phyloP scores from a whole-genome alignment of 2,888 invertebrate genomes.

The Empis livida region DNA sequence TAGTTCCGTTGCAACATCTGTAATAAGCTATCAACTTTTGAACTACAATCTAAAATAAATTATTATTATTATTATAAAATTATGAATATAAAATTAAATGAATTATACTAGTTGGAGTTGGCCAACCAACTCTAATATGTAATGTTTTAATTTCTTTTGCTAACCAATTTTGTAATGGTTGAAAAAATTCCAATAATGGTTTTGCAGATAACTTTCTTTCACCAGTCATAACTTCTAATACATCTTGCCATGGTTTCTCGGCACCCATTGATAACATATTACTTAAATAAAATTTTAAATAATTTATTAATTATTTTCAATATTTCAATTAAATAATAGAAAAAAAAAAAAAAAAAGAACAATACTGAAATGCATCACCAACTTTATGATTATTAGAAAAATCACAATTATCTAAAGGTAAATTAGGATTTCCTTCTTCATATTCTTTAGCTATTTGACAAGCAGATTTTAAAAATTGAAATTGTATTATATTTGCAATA shows the following conservation, averaged over 20 bases:
- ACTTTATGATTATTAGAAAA: slow-evolving; percentile 69
- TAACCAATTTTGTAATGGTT: slow-evolving; percentile 63
- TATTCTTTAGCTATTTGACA: slow-evolving; percentile 69
- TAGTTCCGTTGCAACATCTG: too few relatives aligned
- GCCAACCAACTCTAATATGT: slow-evolving; percentile 52
- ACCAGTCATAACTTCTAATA: slow-evolving; percentile 68
- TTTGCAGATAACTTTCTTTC: slow-evolving; percentile 60
- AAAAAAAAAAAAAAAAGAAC: slow-evolving; percentile 2
- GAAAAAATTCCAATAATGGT: slow-evolving; percentile 68
- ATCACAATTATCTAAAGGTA: slow-evolving; percentile 72
- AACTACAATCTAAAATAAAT: too few relatives aligned
- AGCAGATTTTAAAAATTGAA: slow-evolving; percentile 61
- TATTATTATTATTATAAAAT: too few relatives aligned
- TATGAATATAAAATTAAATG: background rate
- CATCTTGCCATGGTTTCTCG: slow-evolving; percentile 72
- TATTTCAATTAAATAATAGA: background rate
- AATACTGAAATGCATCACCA: slow-evolving; percentile 55
- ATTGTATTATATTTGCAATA: slow-evolving; percentile 49
- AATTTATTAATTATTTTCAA: too few relatives aligned
- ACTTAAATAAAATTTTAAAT: slow-evolving; percentile 29
- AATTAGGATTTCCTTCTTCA: slow-evolving; percentile 48
- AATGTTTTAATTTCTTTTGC: slow-evolving; percentile 56
- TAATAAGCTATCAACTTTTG: too few relatives aligned
- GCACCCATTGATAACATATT: slow-evolving; percentile 59
- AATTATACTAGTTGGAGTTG: slow-evolving; percentile 30